Evolutionary conservation across 1,140 invertebrate genomes (phyloP).

Genomic region (Panagrolaimus sp.): DNA sequence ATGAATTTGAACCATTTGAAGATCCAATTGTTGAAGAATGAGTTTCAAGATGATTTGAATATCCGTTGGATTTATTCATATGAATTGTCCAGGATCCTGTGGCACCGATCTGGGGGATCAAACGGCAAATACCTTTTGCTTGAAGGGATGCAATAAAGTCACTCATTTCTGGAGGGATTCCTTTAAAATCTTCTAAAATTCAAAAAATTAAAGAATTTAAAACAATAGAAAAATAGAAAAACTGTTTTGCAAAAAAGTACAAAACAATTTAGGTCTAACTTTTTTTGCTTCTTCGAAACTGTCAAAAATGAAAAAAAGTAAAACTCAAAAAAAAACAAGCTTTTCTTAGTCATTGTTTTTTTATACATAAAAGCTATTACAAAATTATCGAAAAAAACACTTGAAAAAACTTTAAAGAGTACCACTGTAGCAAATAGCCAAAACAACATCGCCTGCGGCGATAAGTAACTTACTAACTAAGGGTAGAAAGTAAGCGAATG

Average conservation of each 20-base stretch:
- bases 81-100: constrained; percentile 90
- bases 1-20: constrained; percentile 18
- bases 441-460: neutral
- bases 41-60: constrained; percentile 3
- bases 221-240: neutral
- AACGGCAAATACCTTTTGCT: constrained; percentile 70
- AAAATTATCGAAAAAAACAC: neutral
- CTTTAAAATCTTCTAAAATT: constrained; percentile 37
- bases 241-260: neutral
- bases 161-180: constrained; percentile 37
- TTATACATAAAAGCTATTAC: no score
- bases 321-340: neutral
- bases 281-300: neutral
- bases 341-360: neutral
- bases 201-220: neutral
- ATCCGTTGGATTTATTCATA: constrained; percentile 64
- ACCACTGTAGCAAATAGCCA: neutral
- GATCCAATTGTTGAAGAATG: constrained; percentile 2
- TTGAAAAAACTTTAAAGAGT: neutral
- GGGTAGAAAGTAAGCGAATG: neutral
- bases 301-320: neutral
- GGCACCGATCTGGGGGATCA: constrained; percentile 80
- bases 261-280: neutral
- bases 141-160: constrained; percentile 38
- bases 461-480: neutral